These are phyloP conservation scores for Coranthus polyacanthus DNA, from an alignment of 2,797 vertebrate species.

Conservation along the genomic window DNA sequence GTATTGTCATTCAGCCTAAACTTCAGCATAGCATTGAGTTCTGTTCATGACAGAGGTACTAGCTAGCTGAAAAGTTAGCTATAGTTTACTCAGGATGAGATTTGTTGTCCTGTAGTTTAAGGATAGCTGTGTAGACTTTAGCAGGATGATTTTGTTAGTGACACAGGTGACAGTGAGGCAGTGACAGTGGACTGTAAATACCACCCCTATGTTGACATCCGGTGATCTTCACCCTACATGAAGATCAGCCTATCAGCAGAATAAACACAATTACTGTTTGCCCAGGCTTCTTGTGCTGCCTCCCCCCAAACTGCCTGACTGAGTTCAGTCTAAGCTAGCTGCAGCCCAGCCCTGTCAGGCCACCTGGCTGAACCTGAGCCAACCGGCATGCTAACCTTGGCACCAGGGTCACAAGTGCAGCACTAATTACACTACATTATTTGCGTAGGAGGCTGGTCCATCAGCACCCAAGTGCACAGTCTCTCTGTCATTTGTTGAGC, in stretches of 20 bases:
- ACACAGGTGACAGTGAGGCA: constrained; percentile 68
- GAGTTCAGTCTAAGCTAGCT: constrained; percentile 16
- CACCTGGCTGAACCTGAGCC: constrained; percentile 80
- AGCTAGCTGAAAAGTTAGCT: no score
- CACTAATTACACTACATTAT: constrained; percentile 80
- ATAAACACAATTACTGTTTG: constrained; percentile 84
- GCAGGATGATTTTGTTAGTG: constrained; percentile 48
- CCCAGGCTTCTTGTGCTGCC: constrained; percentile 38
- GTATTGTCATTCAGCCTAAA: no score
- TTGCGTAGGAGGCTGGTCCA: constrained; percentile 74
- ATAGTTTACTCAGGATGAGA: no score
- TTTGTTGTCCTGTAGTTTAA: constrained; percentile 12
- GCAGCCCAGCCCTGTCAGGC: constrained; percentile 33
- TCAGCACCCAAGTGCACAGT: constrained; percentile 65
- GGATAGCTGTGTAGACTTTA: constrained; percentile 13
- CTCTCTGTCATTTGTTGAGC: constrained; percentile 70
- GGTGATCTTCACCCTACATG: constrained; percentile 62
- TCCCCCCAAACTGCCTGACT: constrained; percentile 16
- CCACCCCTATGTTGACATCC: constrained; percentile 77
- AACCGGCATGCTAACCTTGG: constrained; percentile 77
- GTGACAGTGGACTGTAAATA: constrained; percentile 82
- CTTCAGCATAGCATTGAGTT: no score
- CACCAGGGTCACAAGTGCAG: constrained; percentile 83
- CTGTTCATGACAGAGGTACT: no score
- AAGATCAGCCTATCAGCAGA: constrained; percentile 82